Conservation (phyloP, 2,797 vertebrate genomes). For the Scleropages formosus region DNA sequence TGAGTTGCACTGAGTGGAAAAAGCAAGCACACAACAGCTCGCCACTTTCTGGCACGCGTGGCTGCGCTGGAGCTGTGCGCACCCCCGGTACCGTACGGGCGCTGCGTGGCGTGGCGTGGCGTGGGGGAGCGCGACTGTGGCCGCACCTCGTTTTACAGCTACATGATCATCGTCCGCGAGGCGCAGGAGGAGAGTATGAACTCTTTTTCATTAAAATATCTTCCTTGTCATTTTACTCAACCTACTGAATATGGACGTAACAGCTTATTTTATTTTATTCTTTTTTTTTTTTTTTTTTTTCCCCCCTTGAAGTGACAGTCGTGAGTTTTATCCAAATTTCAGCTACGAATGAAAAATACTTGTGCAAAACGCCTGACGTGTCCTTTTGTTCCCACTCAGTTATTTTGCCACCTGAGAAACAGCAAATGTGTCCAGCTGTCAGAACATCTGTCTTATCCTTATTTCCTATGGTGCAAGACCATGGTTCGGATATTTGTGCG, state of each 20-base stretch:
- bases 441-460: conserved; percentile 10
- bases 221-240: neutral
- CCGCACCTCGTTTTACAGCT: no score
- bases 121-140: no score
- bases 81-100: no score
- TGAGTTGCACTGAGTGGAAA: no score
- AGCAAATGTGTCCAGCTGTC: conserved; percentile 10
- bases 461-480: neutral
- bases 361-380: neutral
- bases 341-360: neutral
- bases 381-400: conserved; percentile 1
- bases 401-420: neutral
- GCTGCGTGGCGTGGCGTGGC: no score
- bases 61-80: no score
- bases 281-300: neutral
- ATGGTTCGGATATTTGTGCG: conserved; percentile 1
- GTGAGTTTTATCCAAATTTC: neutral
- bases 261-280: neutral
- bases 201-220: neutral
- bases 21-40: no score
- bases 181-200: no score
- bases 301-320: conserved; percentile 4
- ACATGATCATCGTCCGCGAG: no score
- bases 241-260: neutral
- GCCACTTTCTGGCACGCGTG: no score